Evolutionary conservation across 2,888 invertebrate species (phyloP), one percentile per base, ranked within the genome.

Genomic region (Acanthosepion esculentum): DNA sequence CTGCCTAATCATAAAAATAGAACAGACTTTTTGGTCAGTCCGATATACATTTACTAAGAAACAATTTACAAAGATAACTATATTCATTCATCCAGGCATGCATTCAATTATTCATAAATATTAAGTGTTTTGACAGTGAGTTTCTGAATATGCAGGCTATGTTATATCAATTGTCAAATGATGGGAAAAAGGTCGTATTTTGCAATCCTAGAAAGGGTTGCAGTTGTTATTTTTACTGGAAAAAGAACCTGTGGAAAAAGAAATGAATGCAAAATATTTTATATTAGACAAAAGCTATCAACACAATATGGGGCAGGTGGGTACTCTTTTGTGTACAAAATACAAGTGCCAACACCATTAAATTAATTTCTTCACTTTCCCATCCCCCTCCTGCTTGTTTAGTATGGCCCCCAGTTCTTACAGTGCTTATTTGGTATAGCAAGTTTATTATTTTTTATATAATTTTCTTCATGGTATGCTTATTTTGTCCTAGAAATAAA

Each of bases 151-250:
- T 59, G 59, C 23, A 23, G 10, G n/a, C n/a, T 78, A 78, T 78
- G 78, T 15, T 78, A 10, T 78, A 33, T 33, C 2, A 33, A n/a
- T 78, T 78, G n/a, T 78, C 15, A 15, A 12, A 78, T 78, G 78
- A 78, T n/a, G 12, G 12, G 78, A 0, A n/a, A n/a, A 12, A 33
- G 33, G 64, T 64, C 5, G 23, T 59, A 59, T 78, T 33, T 78
- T 78, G n/a, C 78, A 78, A 78, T 33, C n/a, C 78, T 78, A 78
- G 12, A 78, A 78, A n/a, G n/a, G 78, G n/a, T n/a, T n/a, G n/a
- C 78, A 78, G n/a, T 78, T 64, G 64, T 64, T 78, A n/a, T 78
- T 78, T 78, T 78, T 78, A 78, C 78, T 78, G 78, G 78, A 78
- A 12, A 78, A 33, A 78, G 33, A 15, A 78, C 78, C 78, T 78